Evolutionary conservation across 2,888 invertebrate genomes (phyloP), one percentile per base, ranked within the genome.

Genomic region (Hedya salicella): DNA sequence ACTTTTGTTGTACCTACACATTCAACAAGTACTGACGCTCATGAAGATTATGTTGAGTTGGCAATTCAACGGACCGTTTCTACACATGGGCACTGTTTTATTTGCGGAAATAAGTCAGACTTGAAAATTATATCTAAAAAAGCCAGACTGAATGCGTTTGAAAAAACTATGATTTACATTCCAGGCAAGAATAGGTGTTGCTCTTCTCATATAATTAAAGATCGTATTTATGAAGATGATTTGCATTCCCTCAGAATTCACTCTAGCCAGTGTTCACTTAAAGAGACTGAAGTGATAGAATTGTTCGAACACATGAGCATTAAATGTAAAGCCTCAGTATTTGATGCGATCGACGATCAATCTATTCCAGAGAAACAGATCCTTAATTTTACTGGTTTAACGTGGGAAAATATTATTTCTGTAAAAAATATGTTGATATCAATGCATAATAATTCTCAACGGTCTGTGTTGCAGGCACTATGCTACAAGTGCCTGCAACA

Each of bases 11-110:
- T 53, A 8, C 21, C 53, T 53, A 39, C 39, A 39, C 39, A 53
- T 39, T 39, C 39, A 39, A 52, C 0, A 36, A 21, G 6, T 21
- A 1, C 53, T 8, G n/a, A 40, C n/a, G 14, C 6, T 14, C 49
- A 49, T 49, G 53, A 21, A 39, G 53, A 53, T 39, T 53, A 39
- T 53, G 53, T 53, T 53, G 53, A 53, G 53, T 53, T 53, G 19
- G n/a, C 53, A 53, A 53, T 53, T 39, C 53, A 53, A 53, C 17
- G 53, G 53, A 40, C 53, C 9, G 21, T 53, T 1, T 53, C 53
- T 53, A 39, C 53, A 53, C 53, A 40, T 39, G 19, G 53, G 21
- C 36, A 36, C 36, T 52, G 36, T 52, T 52, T 36, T 52, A 36
- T 52, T 52, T 36, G 52, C 17, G 36, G 36, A 3, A 17, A 36